These are phyloP conservation scores for Poeciliopsis turrubarensis DNA, from an alignment of 2,113 vertebrate genomes.

Conservation along the genomic window DNA sequence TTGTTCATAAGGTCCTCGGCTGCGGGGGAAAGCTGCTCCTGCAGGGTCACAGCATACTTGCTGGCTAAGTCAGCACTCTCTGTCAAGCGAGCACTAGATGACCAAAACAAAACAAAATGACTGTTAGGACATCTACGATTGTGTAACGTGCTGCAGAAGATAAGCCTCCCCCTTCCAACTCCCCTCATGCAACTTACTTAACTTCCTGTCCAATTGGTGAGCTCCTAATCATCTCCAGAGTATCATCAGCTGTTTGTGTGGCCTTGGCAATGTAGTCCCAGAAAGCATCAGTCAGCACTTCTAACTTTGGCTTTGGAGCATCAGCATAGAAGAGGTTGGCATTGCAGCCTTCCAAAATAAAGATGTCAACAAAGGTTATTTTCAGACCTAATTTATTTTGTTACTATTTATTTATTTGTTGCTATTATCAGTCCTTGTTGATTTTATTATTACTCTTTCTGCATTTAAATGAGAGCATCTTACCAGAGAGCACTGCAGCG, in stretches of 20 bases:
- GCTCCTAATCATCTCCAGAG: slow-evolving; percentile 78
- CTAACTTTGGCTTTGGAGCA: slow-evolving; percentile 78
- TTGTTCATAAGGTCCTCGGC: slow-evolving; percentile 66
- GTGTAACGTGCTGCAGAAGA: not conserved
- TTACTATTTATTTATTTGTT: not conserved
- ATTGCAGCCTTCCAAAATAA: slow-evolving; percentile 70
- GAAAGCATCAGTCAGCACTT: slow-evolving; percentile 79
- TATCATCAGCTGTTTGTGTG: slow-evolving; percentile 80
- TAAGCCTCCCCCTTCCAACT: not conserved
- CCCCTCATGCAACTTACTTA: slow-evolving; percentile 68
- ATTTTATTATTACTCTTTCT: not conserved
- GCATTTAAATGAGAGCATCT: slow-evolving; percentile 20
- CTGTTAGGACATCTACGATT: not conserved
- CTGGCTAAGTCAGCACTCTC: slow-evolving; percentile 64
- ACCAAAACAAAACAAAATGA: not conserved
- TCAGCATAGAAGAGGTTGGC: slow-evolving; percentile 80
- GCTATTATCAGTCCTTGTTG: not conserved
- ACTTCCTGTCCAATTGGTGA: slow-evolving; percentile 78
- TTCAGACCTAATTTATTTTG: not conserved
- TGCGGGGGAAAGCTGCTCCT: slow-evolving; percentile 58
- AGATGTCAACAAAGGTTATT: not conserved
- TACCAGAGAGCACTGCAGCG: slow-evolving; percentile 73
- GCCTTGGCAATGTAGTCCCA: slow-evolving; percentile 82
- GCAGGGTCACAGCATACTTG: slow-evolving; percentile 67
- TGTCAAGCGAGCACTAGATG: slow-evolving; percentile 52